Conservation (phyloP, 2,888 invertebrate genomes). For the Xylota segnis region DNA sequence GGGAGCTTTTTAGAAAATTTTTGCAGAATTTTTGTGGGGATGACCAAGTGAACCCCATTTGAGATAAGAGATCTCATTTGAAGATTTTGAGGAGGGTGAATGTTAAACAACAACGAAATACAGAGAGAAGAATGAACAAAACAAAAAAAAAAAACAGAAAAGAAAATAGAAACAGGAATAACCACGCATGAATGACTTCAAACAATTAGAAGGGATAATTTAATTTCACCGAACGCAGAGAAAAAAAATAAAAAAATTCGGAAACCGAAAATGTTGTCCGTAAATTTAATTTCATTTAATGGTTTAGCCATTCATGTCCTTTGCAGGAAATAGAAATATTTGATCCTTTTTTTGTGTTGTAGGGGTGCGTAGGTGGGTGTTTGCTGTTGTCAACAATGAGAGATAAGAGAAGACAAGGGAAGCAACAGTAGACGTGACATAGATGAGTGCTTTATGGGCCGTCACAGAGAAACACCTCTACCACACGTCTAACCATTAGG, state of each 20-base stretch:
- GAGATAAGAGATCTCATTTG: conserved; percentile 54
- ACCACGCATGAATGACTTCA: conserved; percentile 37
- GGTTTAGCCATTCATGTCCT: conserved; percentile 19
- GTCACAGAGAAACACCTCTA: too few species aligned
- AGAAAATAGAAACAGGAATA: conserved; percentile 10
- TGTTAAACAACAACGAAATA: conserved; percentile 19
- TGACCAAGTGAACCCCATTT: conserved; percentile 40
- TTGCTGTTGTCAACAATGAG: neutral
- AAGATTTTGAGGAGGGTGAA: conserved; percentile 30
- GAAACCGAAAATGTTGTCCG: conserved; percentile 34
- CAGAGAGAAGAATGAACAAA: neutral
- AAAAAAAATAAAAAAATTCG: conserved; percentile 9
- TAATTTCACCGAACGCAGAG: conserved; percentile 19
- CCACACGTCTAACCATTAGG: too few species aligned
- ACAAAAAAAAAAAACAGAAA: neutral
- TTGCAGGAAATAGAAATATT: conserved; percentile 24
- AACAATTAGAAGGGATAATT: conserved; percentile 57
- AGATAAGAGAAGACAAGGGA: neutral
- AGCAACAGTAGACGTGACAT: too few species aligned
- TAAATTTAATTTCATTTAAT: conserved; percentile 53
- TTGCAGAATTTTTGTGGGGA: conserved; percentile 1
- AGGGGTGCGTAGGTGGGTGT: conserved; percentile 8
- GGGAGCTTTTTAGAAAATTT: conserved; percentile 8
- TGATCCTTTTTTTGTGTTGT: conserved; percentile 23
- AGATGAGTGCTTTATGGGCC: too few species aligned